These are phyloP conservation scores for Gallinago undulata DNA, from an alignment of 2,113 vertebrate genomes.

Conservation along the genomic window DNA sequence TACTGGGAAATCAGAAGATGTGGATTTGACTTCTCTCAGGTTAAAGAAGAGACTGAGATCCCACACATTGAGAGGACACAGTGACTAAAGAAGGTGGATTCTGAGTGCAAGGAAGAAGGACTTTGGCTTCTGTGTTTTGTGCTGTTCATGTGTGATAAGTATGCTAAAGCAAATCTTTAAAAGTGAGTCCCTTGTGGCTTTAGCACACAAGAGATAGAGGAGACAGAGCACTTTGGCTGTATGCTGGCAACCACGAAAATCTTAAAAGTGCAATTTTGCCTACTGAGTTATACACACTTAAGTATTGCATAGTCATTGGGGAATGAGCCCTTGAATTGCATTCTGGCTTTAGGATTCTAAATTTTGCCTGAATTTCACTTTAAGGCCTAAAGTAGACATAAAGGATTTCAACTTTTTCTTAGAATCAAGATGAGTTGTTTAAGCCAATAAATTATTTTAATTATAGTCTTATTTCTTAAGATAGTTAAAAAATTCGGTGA, in stretches of 20 bases:
- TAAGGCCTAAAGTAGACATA: background rate
- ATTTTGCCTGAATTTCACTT: background rate
- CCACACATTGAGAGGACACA: background rate
- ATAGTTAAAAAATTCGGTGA: background rate
- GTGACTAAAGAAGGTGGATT: background rate
- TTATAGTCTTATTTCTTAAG: background rate
- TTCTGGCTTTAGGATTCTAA: background rate
- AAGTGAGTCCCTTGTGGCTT: background rate
- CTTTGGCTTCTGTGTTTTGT: background rate
- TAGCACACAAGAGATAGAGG: background rate
- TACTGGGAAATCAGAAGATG: background rate
- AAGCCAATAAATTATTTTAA: slow-evolving; percentile 6
- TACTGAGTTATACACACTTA: background rate
- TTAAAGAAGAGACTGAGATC: background rate
- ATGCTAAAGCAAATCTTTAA: background rate
- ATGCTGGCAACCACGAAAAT: background rate
- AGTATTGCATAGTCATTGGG: background rate
- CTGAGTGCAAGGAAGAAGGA: background rate
- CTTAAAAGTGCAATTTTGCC: background rate
- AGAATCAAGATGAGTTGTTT: background rate
- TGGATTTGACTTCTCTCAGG: background rate
- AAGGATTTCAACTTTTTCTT: background rate
- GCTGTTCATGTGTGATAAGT: background rate
- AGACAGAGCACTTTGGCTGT: background rate
- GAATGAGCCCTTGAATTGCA: background rate